These are phyloP conservation scores for Acropora yongei DNA, from an alignment of 64 coral and sea anemone species.

Conservation along the genomic window DNA sequence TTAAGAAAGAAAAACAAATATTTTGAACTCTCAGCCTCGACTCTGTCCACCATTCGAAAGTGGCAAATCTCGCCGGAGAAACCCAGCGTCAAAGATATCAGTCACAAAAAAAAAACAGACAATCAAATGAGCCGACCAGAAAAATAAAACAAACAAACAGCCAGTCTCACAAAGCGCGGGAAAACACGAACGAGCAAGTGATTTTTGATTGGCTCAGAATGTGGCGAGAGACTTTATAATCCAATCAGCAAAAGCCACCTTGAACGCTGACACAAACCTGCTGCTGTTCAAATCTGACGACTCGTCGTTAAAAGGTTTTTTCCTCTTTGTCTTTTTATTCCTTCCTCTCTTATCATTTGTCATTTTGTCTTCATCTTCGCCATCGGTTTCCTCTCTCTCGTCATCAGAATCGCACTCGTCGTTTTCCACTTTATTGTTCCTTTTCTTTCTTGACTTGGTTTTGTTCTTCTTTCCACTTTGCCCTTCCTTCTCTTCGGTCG, in stretches of 20 bases:
- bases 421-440: conserved; percentile 49
- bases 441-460: conserved; percentile 36
- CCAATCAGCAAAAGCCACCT: not conserved
- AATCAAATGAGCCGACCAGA: no score
- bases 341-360: conserved; percentile 14
- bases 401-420: conserved; percentile 47
- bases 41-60: no score
- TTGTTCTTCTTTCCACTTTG: conserved; percentile 34
- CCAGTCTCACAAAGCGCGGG: no score
- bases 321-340: conserved; percentile 6
- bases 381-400: conserved; percentile 48
- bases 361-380: conserved; percentile 42
- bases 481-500: conserved; percentile 43
- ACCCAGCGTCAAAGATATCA: no score
- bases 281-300: conserved; percentile 28
- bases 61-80: no score
- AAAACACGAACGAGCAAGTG: no score
- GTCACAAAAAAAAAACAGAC: no score
- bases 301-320: not conserved
- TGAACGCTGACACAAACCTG: not conserved
- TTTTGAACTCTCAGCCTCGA: no score
- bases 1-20: no score
- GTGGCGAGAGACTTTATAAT: no score
- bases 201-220: no score
- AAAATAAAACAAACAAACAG: no score